Percentiles rank a stretch among this genome's conserved stretches.
phyloP scores from a whole-genome alignment of 2,113 vertebrate species.

The Camelus bactrianus region DNA sequence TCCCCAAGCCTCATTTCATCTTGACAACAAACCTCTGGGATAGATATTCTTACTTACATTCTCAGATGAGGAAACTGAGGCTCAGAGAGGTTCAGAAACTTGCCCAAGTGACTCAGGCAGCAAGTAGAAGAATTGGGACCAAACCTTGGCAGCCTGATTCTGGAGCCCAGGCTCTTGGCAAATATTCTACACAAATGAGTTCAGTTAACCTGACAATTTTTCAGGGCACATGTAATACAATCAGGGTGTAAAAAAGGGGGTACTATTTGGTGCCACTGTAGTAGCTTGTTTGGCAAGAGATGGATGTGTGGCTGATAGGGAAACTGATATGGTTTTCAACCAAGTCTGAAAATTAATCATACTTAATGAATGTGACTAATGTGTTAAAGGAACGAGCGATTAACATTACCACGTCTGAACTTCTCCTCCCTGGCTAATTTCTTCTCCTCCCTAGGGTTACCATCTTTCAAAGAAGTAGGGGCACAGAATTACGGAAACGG shows the following conservation, averaged over 20 bases:
- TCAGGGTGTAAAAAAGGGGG: neutral
- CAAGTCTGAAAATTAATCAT: constrained; percentile 73
- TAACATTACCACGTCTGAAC: constrained; percentile 75
- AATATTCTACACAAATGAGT: neutral
- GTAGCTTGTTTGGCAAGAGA: constrained; percentile 3
- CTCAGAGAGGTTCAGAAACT: neutral
- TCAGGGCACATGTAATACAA: neutral
- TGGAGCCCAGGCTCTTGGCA: neutral
- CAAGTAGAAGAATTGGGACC: neutral
- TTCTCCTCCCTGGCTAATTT: constrained; percentile 75
- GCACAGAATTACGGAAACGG: neutral
- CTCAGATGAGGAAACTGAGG: neutral
- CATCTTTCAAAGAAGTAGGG: constrained; percentile 56
- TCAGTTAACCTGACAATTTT: neutral
- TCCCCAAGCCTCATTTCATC: neutral
- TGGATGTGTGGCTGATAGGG: constrained; percentile 49
- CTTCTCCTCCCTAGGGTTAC: constrained; percentile 72
- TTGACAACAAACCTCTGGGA: neutral
- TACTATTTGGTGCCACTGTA: neutral
- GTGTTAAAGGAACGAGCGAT: constrained; percentile 59
- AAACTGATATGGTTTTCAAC: constrained; percentile 63
- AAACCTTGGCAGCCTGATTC: neutral
- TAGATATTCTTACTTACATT: neutral
- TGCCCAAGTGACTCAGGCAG: neutral
- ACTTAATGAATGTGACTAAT: constrained; percentile 77